Base-by-base conservation (phyloP, 2,113 vertebrate species). In the Phalacrocorax aristotelis region DNA sequence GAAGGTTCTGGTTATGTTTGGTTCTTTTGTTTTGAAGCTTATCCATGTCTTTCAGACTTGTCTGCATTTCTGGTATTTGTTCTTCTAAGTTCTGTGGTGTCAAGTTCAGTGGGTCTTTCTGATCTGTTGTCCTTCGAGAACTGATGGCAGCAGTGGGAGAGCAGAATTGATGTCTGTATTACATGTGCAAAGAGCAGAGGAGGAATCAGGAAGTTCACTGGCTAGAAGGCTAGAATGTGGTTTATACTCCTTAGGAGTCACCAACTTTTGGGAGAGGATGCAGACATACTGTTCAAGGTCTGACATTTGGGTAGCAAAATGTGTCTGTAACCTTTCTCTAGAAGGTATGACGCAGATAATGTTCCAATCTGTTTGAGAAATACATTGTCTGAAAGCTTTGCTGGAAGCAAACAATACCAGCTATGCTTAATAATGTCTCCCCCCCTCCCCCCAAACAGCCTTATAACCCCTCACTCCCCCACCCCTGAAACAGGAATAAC, bases 351-450 rank as follows among this genome's bases (percentile, higher is more conserved):
- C 9, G 21, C 54, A 66, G 68, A 86, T 68, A 49, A 49, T 69
- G 89, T 92, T 92, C 78, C 83, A 30, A 64, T 93, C 54, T 54
- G 30, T 88, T 93, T 76, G 65, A 95, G 60, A 93, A 38, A 68
- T 93, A 38, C 83, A 70, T 81, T 90, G 85, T 95, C 96, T 70
- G 74, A 60, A 86, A 84, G 30, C 80, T 90, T 52, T 90, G 70
- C 85, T 91, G 87, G 70, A 93, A 92, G 93, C 52, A 93, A 89
- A 89, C 79, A 89, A 89, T 95, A 86, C 42, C 40, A 87, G 22
- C 69, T 66, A 79, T 83, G 48, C 96, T 97, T 93, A 96, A 77
- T 49, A 34, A 19, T 46, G 17, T 17, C 3, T 4, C 13, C 11
- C 8, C 3, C 30, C 11, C 18, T 1, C 23, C n/a, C 15, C 44